phyloP scores from a whole-genome alignment of 2,888 invertebrate species.

The Athalia rosae region DNA sequence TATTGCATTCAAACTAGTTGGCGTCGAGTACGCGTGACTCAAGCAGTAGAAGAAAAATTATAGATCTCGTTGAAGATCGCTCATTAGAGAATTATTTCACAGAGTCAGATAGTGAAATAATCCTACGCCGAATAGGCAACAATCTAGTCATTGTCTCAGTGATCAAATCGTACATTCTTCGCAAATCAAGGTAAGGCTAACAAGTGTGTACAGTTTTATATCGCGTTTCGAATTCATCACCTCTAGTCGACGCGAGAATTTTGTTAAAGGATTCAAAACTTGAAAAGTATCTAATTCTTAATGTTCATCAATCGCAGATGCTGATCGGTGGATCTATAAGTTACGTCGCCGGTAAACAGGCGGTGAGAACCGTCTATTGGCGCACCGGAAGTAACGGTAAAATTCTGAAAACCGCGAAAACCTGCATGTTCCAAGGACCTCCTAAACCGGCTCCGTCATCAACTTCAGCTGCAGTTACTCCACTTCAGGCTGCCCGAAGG shows the following conservation, averaged over 20 bases:
- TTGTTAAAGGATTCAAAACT: not conserved
- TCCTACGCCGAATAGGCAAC: not conserved
- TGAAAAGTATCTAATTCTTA: not conserved
- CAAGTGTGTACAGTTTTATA: not conserved
- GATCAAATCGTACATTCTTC: constrained; percentile 38
- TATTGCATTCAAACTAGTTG: constrained; percentile 16
- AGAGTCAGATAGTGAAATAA: no score
- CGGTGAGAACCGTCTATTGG: constrained; percentile 87
- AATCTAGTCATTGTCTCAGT: constrained; percentile 55
- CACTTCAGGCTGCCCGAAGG: no score
- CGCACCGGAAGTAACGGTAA: constrained; percentile 73
- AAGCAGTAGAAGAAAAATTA: constrained; percentile 41
- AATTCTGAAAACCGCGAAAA: constrained; percentile 65
- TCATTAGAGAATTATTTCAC: no score
- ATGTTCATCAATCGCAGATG: constrained; percentile 57
- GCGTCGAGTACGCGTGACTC: constrained; percentile 51
- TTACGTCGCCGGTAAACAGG: constrained; percentile 83
- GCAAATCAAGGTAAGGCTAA: constrained; percentile 54
- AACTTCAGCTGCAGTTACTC: constrained; percentile 58
- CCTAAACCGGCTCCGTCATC: constrained; percentile 65
- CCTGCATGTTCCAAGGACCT: constrained; percentile 67
- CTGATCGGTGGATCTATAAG: constrained; percentile 83
- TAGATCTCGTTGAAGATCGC: no score
- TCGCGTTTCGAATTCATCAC: not conserved
- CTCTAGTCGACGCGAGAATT: not conserved